Evolutionary conservation across 2,797 vertebrate genomes (phyloP), one percentile per base, ranked within the genome.

Genomic region (Threskiornis aethiopicus): DNA sequence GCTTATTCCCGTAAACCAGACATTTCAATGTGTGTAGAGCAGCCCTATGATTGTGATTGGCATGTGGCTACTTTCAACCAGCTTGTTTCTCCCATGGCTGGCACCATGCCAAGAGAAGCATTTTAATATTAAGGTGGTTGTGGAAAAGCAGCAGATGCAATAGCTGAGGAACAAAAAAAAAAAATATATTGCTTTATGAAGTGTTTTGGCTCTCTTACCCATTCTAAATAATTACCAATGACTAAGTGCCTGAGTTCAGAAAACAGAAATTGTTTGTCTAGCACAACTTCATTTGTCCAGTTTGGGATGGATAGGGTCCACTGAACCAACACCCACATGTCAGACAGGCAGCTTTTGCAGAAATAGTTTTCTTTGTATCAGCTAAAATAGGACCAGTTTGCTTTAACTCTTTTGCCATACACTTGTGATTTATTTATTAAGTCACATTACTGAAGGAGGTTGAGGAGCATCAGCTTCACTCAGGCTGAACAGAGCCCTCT

Each of bases 61-160:
- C 90, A 58, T 64, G 69, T 85, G 26, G 59, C 61, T 94, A 61
- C 54, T 89, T 93, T 83, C 75, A 93, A 35, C 75, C 81, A 84
- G 67, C 57, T 82, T 90, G 47, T 84, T 93, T 76, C 67, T 67
- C 14, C 75, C 26, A 21, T 51, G 24, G 17, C 33, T 89, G 75
- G 67, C 39, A 49, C 26, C 37, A 47, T 54, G 33, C 78, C 92
- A 93, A 89, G 35, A 77, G 71, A 93, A 96, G 84, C 57, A 81
- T 78, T 97, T 95, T 77, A 95, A 83, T 85, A 92, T 80, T 85
- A 51, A 94, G 78, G 88, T 87, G 65, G 67, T 29, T 93, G 84
- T 90, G 75, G 90, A 93, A 97, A 92, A 96, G 67, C 65, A 96
- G 46, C 88, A 95, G 86, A 95, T 78, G 88, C 49, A 93, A 85